Percentiles rank a stretch among this genome's conserved stretches.
These are phyloP conservation scores for Eupristina koningsbergeri DNA, from an alignment of 1,140 invertebrate species.

Conservation along the genomic window DNA sequence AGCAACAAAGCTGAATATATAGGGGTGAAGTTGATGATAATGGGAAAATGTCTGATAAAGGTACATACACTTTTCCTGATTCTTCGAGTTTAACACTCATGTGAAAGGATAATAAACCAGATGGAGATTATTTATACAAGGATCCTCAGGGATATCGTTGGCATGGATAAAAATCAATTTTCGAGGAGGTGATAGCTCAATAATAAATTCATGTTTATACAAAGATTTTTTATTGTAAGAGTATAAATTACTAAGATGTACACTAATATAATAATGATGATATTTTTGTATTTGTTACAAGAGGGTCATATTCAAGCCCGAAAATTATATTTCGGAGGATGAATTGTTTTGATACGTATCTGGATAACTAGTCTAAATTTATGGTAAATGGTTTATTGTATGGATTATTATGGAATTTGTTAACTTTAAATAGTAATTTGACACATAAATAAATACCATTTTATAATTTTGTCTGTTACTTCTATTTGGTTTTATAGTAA, in stretches of 20 bases:
- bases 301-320: constrained; percentile 52
- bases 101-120: constrained; percentile 55
- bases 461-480: too few species aligned
- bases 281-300: constrained; percentile 32
- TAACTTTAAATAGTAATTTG: background rate
- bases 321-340: constrained; percentile 55
- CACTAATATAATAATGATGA: background rate
- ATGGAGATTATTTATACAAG: constrained; percentile 48
- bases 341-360: background rate
- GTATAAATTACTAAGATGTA: constrained; percentile 10
- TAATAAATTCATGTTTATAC: background rate
- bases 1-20: constrained; percentile 55
- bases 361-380: background rate
- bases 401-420: too few species aligned
- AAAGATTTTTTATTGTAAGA: constrained; percentile 23
- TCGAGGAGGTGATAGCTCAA: background rate
- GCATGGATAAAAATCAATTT: constrained; percentile 35
- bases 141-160: constrained; percentile 55
- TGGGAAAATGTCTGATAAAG: constrained; percentile 51
- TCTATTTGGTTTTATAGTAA: too few species aligned
- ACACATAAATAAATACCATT: too few species aligned
- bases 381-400: background rate
- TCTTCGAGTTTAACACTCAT: constrained; percentile 47
- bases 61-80: constrained; percentile 57
- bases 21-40: constrained; percentile 50